These are phyloP conservation scores for Galendromus occidentalis DNA, from an alignment of 1,140 invertebrate genomes.

Conservation along the genomic window DNA sequence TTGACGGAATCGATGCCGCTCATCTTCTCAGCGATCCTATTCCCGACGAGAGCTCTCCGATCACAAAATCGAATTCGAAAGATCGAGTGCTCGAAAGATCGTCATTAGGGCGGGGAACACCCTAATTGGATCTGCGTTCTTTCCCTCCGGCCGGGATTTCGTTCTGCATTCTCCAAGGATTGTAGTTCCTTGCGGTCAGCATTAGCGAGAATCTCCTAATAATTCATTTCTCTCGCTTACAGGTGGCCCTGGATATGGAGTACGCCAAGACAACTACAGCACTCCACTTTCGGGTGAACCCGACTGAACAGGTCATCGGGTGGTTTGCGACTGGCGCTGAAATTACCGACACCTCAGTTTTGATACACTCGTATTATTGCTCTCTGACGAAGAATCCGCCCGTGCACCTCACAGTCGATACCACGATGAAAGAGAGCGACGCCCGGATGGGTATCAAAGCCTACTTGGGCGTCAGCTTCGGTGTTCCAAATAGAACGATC, in stretches of 20 bases:
- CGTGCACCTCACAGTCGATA: constrained; percentile 82
- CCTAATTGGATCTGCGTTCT: too few relatives aligned
- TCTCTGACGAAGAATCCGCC: constrained; percentile 38
- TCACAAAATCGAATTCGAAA: too few relatives aligned
- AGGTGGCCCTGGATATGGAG: constrained; percentile 73
- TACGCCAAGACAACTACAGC: constrained; percentile 86
- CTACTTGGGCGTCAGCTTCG: constrained; percentile 36
- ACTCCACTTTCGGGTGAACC: constrained; percentile 69
- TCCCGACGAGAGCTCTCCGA: too few relatives aligned
- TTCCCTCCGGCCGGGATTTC: too few relatives aligned
- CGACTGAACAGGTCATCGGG: constrained; percentile 73
- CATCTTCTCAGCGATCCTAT: too few relatives aligned
- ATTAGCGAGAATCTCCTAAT: too few relatives aligned
- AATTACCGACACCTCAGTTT: constrained; percentile 80
- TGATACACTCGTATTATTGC: constrained; percentile 80
- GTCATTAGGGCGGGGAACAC: too few relatives aligned
- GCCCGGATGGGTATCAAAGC: constrained; percentile 67
- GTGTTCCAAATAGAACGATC: background rate
- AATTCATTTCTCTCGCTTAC: background rate
- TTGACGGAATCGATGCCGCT: too few relatives aligned
- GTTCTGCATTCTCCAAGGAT: too few relatives aligned
- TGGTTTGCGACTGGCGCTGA: constrained; percentile 87
- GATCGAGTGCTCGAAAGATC: too few relatives aligned
- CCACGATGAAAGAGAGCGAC: constrained; percentile 37
- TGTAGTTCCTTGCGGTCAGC: too few relatives aligned